Conservation (phyloP, 1,140 invertebrate genomes). For the Drosophila persimilis region DNA sequence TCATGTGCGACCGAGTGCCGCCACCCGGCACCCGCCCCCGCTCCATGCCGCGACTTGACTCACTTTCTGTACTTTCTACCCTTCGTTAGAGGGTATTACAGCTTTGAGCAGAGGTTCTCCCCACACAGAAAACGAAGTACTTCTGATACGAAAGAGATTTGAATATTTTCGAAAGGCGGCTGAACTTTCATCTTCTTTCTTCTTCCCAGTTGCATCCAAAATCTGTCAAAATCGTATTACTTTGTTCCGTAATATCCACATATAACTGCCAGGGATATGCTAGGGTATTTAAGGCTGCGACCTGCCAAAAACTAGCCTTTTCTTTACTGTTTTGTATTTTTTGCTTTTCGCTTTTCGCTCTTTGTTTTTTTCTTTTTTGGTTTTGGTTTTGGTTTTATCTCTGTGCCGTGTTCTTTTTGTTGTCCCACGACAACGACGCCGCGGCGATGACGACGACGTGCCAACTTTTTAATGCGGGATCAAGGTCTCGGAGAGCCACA, state of each 20-base stretch:
- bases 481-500: conserved; percentile 65
- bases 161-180: too few species aligned
- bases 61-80: conserved; percentile 1
- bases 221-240: too few species aligned
- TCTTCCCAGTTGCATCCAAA: too few species aligned
- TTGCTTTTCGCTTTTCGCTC: conserved; percentile 22
- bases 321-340: conserved; percentile 12
- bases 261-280: too few species aligned
- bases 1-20: conserved; percentile 4
- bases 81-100: too few species aligned
- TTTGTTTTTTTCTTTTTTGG: conserved; percentile 12
- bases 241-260: too few species aligned
- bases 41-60: conserved; percentile 8
- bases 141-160: too few species aligned
- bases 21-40: conserved; percentile 4
- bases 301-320: too few species aligned
- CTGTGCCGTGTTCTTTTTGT: conserved; percentile 31
- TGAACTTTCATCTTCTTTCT: too few species aligned
- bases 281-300: too few species aligned
- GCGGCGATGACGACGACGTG: conserved; percentile 51
- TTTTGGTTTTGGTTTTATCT: conserved; percentile 35
- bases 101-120: too few species aligned
- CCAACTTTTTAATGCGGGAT: conserved; percentile 80
- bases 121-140: too few species aligned
- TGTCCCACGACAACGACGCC: conserved; percentile 29